Percentiles rank a stretch among this genome's conserved stretches.
Evolutionary conservation across 2,797 vertebrate species (phyloP).

Genomic region (Ptychadena robeensis): DNA sequence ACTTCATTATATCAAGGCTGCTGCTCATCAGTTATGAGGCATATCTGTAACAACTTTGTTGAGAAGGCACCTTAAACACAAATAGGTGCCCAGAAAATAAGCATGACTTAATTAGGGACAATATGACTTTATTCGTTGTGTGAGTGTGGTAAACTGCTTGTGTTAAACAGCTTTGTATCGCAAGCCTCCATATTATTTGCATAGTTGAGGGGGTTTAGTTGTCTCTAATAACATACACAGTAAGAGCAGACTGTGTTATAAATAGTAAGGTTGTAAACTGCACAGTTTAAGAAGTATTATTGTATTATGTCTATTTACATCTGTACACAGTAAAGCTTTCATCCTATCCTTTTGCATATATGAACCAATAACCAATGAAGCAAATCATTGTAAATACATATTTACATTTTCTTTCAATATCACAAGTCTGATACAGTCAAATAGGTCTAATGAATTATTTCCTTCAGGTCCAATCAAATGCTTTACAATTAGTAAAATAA

Average conservation of each 20-base stretch:
- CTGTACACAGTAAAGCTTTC: constrained; percentile 99
- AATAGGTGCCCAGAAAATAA: constrained; percentile 54
- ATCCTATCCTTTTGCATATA: constrained; percentile 98
- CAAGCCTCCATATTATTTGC: constrained; percentile 90
- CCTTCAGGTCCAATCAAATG: constrained; percentile 78
- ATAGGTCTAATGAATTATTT: constrained; percentile 63
- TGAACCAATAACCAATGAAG: constrained; percentile 90
- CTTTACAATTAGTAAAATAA: constrained; percentile 74
- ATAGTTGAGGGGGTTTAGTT: constrained; percentile 94
- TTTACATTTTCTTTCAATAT: constrained; percentile 81
- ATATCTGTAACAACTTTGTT: constrained; percentile 1
- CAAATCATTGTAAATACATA: constrained; percentile 83
- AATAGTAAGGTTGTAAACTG: constrained; percentile 84
- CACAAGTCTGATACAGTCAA: constrained; percentile 70
- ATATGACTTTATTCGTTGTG: constrained; percentile 82
- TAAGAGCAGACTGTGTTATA: constrained; percentile 73
- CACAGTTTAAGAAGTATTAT: constrained; percentile 85
- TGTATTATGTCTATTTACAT: constrained; percentile 92
- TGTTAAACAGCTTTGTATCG: constrained; percentile 81
- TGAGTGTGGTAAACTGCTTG: constrained; percentile 78
- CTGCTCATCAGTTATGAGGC: background rate
- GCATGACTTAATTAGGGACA: constrained; percentile 81
- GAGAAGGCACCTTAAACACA: constrained; percentile 33
- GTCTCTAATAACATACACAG: constrained; percentile 83
- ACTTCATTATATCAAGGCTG: background rate